phyloP scores from a whole-genome alignment of 2,888 invertebrate species.

The Hymenopus coronatus region DNA sequence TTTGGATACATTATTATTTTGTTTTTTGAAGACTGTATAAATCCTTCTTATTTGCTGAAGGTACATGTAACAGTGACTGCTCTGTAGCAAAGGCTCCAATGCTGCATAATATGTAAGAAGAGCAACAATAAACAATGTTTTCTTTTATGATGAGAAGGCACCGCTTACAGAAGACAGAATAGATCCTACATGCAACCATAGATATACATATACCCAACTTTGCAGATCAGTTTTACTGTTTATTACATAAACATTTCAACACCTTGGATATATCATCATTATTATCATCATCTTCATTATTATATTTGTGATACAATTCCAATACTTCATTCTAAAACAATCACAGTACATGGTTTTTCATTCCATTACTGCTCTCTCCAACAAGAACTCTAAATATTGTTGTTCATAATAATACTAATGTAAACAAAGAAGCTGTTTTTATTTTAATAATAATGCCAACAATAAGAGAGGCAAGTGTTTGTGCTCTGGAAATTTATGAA shows the following conservation, averaged over 20 bases:
- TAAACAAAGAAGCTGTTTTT: neutral
- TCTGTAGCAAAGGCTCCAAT: neutral
- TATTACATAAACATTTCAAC: neutral
- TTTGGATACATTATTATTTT: neutral
- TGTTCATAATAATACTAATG: neutral
- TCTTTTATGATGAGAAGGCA: slow-evolving; percentile 7
- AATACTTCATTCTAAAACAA: neutral
- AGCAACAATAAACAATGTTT: slow-evolving; percentile 14
- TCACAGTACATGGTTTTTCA: neutral
- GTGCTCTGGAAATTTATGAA: neutral
- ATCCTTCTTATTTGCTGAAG: neutral
- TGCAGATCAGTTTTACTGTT: neutral
- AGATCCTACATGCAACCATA: slow-evolving; percentile 13
- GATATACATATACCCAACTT: neutral
- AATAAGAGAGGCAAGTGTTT: too few species aligned
- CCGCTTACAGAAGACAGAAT: slow-evolving; percentile 14
- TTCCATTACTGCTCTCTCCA: neutral
- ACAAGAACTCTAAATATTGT: neutral
- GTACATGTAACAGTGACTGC: neutral
- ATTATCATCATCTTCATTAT: neutral
- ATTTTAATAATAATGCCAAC: neutral
- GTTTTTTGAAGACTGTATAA: neutral
- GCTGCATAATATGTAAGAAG: neutral
- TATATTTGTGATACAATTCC: neutral
- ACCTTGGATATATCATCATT: neutral